Conservation (phyloP, 1,140 invertebrate species). For the Brachionus paranguensis region DNA sequence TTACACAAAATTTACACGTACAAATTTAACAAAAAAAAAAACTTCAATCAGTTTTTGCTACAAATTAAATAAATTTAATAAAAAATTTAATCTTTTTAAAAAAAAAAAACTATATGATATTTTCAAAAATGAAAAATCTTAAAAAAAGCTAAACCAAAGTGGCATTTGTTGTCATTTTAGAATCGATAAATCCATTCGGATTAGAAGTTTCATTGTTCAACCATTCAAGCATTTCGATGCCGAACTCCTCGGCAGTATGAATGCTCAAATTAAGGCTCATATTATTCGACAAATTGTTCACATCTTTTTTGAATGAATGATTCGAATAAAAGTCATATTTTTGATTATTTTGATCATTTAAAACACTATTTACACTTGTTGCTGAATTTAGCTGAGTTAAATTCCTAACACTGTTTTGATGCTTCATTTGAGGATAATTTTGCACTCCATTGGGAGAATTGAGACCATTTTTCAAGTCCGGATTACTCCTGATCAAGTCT, state of each 20-base stretch:
- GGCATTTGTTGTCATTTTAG: conserved; percentile 9
- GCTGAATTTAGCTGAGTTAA: neutral
- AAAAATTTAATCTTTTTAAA: neutral
- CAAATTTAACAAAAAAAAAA: neutral
- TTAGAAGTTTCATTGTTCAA: conserved; percentile 30
- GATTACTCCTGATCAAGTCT: conserved; percentile 30
- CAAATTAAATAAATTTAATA: neutral
- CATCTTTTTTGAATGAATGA: conserved; percentile 27
- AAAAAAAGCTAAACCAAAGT: conserved; percentile 10
- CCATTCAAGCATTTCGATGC: conserved; percentile 37
- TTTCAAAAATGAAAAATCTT: neutral
- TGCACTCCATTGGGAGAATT: neutral
- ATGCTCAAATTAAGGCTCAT: conserved; percentile 31
- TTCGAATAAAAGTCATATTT: conserved; percentile 7
- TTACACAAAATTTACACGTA: neutral
- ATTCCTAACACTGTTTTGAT: neutral
- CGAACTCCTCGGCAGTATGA: conserved; percentile 37
- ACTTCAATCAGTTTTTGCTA: neutral
- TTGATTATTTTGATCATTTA: neutral
- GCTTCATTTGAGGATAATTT: neutral
- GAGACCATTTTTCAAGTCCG: conserved; percentile 9
- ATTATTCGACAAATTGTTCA: conserved; percentile 29
- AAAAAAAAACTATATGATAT: neutral
- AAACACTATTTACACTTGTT: neutral
- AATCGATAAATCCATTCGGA: neutral